Conservation (phyloP, 1,140 invertebrate genomes). For the Pygmarrhopalites habei region DNA sequence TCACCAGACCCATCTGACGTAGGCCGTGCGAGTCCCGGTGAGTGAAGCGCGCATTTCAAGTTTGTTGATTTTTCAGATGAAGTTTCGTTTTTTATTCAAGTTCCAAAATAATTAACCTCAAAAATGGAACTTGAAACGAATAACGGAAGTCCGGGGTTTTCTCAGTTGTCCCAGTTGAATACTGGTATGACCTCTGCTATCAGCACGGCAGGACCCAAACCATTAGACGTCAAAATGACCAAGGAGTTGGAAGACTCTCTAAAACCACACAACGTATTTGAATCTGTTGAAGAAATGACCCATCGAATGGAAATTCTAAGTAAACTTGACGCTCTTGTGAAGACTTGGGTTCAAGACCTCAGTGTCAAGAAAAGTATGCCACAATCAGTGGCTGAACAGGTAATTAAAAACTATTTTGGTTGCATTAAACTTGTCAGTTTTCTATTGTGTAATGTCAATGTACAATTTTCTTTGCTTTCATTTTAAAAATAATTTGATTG, state of each 20-base stretch:
- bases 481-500: not conserved
- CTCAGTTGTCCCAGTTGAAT: not conserved
- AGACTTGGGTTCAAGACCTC: conserved; percentile 84
- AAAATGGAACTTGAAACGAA: too few relatives aligned
- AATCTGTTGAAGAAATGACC: conserved; percentile 80
- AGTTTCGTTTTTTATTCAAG: too few relatives aligned
- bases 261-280: conserved; percentile 82
- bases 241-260: conserved; percentile 74
- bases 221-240: conserved; percentile 72
- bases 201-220: conserved; percentile 76
- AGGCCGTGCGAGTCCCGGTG: too few relatives aligned
- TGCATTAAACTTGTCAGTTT: too few relatives aligned
- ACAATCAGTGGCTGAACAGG: conserved; percentile 68
- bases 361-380: conserved; percentile 85
- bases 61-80: too few relatives aligned
- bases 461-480: not conserved
- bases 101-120: too few relatives aligned
- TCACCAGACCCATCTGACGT: too few relatives aligned
- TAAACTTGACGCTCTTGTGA: conserved; percentile 80
- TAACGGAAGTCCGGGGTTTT: not conserved
- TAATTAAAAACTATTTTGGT: conserved; percentile 16
- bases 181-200: conserved; percentile 80
- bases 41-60: too few relatives aligned
- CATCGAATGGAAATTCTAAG: conserved; percentile 62
- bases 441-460: too few relatives aligned